These are phyloP conservation scores for Drosophila recens DNA, from an alignment of 2,888 invertebrate species.

Conservation along the genomic window DNA sequence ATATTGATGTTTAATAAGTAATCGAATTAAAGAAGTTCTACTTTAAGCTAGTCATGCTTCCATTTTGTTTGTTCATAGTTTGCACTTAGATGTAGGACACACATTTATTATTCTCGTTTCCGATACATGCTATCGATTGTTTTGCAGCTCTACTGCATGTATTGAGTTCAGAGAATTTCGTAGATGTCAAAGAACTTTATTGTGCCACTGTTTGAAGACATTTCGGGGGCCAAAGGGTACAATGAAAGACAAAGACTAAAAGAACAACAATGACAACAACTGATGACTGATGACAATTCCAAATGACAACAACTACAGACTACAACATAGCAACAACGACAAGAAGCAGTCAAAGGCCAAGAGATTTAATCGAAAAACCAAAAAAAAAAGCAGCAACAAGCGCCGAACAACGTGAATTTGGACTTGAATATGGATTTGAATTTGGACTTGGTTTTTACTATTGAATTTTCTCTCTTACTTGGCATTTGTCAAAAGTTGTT, in stretches of 20 bases:
- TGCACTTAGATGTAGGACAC: no score
- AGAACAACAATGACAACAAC: constrained; percentile 47
- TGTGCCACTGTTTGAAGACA: background rate
- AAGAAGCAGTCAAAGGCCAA: constrained; percentile 36
- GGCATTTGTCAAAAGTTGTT: constrained; percentile 11
- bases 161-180: background rate
- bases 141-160: background rate
- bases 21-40: no score
- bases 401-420: constrained; percentile 22
- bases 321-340: constrained; percentile 25
- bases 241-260: background rate
- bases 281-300: constrained; percentile 50
- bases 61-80: no score
- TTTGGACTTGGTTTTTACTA: background rate
- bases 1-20: no score
- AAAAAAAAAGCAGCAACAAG: constrained; percentile 14
- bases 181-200: constrained; percentile 19
- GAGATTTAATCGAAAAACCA: constrained; percentile 60
- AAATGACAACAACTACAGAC: constrained; percentile 39
- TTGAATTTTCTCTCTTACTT: constrained; percentile 16
- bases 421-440: constrained; percentile 2
- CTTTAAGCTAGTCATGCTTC: no score
- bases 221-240: constrained; percentile 9
- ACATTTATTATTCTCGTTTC: no score
- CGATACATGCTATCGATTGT: background rate